These are phyloP conservation scores for Lophotriccus pileatus DNA, from an alignment of 2,797 vertebrate genomes.

Conservation along the genomic window DNA sequence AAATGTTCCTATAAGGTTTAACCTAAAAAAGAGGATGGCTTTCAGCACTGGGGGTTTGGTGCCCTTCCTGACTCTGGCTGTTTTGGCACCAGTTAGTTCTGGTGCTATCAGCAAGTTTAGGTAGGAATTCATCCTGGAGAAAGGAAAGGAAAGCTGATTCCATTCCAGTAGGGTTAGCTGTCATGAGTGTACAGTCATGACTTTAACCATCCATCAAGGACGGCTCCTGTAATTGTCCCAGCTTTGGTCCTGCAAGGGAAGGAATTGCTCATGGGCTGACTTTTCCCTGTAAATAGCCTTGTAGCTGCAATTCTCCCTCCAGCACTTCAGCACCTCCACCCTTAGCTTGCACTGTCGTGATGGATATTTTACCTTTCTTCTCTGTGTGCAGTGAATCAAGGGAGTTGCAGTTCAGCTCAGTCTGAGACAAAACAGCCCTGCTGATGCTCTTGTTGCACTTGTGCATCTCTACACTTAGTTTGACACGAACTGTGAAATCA, in stretches of 20 bases:
- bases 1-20: neutral
- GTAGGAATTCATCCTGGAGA: neutral
- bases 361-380: neutral
- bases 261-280: neutral
- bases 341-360: neutral
- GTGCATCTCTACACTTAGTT: neutral
- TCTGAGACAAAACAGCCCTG: neutral
- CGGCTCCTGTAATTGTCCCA: neutral
- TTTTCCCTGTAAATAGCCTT: neutral
- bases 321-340: neutral
- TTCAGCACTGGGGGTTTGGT: neutral
- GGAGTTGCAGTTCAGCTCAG: neutral
- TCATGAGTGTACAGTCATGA: neutral
- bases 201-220: neutral
- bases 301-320: neutral
- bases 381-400: neutral
- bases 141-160: neutral
- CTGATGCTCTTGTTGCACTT: neutral
- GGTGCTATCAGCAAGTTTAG: neutral
- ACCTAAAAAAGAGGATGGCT: neutral
- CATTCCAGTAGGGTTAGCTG: neutral
- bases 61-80: neutral
- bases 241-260: conserved; percentile 31
- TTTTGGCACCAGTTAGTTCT: neutral
- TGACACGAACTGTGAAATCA: neutral